Base-by-base conservation (phyloP, 1,140 invertebrate species). In the Lutraria rhynchaena region DNA sequence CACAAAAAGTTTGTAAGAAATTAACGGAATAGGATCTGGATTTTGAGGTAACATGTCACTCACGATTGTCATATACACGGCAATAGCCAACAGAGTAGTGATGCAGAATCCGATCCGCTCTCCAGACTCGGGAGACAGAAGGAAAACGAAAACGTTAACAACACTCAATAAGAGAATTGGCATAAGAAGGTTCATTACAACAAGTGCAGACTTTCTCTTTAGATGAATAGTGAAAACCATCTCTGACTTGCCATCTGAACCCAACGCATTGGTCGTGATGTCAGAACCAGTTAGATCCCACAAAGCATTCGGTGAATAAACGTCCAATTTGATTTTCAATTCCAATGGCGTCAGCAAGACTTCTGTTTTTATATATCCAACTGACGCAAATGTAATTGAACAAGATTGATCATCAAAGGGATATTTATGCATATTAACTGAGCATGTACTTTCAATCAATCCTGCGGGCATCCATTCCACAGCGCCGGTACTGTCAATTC, bases 381-480 rank as follows among this genome's bases (percentile, higher is more conserved):
- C 99, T 2, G 97, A 98, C 5, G 98, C 97, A 85, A 99, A 99
- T 92, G 99, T 99, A 97, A 99, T 98, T 76, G 98, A 96, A 92
- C 98, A 99, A 0, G 96, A 97, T 94, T 99, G 98, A 91, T 83
- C 51, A 58, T 99, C 98, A 93, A 99, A 99, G 24, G 98, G 98
- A 92, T 98, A 99, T 91, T 99, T 99, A 46, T 97, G 81, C 53
- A 99, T 98, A 92, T 99, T 98, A 87, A 99, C 99, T 22, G 97
- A 98, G 93, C 99, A 99, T 57, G 97, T 99, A 92, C 97, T 98
- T 95, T 99, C 95, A 92, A 99, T 99, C 90, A 99, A 37, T 27
- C 61, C 61, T 17, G 33, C 63, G 9, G 71, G 61, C 15, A 35
- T 7, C 65, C 65, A 83, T 3, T 3, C n/a, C 27, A 1, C 27